Percentiles rank a stretch among this genome's conserved stretches.
Conservation (phyloP, 2,888 invertebrate species). For the Eilema sororculum region DNA sequence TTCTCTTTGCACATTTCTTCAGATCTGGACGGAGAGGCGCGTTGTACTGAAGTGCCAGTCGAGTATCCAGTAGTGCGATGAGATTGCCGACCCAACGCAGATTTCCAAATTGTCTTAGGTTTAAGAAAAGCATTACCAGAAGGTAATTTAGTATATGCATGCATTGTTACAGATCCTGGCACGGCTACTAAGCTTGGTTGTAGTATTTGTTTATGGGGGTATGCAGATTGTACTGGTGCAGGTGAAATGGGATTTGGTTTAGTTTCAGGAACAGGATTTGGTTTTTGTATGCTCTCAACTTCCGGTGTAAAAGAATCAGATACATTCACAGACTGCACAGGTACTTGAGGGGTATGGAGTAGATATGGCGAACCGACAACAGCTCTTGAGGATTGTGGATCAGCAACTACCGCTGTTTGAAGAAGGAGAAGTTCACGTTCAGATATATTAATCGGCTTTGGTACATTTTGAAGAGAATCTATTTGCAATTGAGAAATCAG, state of each 20-base stretch:
- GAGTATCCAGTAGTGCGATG: neutral
- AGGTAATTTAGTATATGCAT: neutral
- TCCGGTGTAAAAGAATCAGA: neutral
- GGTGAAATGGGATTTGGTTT: neutral
- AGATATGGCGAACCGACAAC: neutral
- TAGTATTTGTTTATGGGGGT: neutral
- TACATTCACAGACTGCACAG: neutral
- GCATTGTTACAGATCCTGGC: neutral
- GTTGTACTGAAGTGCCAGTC: neutral
- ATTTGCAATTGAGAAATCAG: neutral
- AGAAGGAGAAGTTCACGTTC: neutral
- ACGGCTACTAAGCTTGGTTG: neutral
- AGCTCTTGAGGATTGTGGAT: neutral
- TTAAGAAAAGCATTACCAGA: too few species aligned
- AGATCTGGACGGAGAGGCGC: slow-evolving; percentile 14
- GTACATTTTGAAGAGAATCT: neutral
- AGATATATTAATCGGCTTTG: neutral
- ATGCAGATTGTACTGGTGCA: neutral
- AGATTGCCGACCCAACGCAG: neutral
- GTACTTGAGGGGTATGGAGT: neutral
- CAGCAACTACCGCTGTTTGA: neutral
- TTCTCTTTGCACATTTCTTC: slow-evolving; percentile 36
- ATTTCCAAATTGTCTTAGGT: neutral
- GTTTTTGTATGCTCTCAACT: neutral
- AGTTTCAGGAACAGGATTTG: neutral